phyloP scores from a whole-genome alignment of 2,888 invertebrate genomes.

The Ceraclea dissimilis region DNA sequence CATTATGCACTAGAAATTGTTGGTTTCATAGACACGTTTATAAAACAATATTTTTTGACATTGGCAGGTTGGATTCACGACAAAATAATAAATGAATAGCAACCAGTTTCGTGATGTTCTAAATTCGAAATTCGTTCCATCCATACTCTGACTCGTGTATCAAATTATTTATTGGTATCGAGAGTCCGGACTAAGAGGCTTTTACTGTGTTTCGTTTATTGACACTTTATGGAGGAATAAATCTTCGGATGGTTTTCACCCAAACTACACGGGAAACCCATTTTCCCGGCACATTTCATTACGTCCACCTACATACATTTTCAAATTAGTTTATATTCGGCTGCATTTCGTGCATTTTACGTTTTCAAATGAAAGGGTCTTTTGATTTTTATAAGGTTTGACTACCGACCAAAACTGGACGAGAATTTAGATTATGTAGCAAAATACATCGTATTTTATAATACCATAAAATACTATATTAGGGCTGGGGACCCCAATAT shows the following conservation, averaged over 20 bases:
- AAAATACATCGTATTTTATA: too few relatives aligned
- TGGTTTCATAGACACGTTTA: too few relatives aligned
- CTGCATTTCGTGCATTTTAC: neutral
- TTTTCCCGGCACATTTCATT: neutral
- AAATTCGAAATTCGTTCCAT: neutral
- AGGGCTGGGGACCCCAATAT: too few relatives aligned
- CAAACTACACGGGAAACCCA: neutral
- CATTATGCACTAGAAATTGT: too few relatives aligned
- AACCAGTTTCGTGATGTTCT: neutral
- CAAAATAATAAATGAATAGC: neutral
- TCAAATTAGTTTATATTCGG: neutral
- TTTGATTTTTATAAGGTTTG: too few relatives aligned
- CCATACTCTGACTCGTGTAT: neutral
- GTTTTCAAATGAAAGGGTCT: too few relatives aligned
- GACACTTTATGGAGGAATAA: constrained; percentile 1
- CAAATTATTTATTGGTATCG: neutral
- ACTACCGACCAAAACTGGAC: too few relatives aligned
- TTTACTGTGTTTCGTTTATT: neutral
- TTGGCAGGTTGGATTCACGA: too few relatives aligned
- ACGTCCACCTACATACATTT: neutral
- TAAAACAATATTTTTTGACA: too few relatives aligned
- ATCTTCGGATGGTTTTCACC: neutral
- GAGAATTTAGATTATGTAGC: too few relatives aligned
- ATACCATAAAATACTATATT: too few relatives aligned
- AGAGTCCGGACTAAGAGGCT: neutral